Percentiles rank a stretch among this genome's conserved stretches.
phyloP scores from a whole-genome alignment of 2,797 vertebrate genomes.

The Macroramphosus scolopax region DNA sequence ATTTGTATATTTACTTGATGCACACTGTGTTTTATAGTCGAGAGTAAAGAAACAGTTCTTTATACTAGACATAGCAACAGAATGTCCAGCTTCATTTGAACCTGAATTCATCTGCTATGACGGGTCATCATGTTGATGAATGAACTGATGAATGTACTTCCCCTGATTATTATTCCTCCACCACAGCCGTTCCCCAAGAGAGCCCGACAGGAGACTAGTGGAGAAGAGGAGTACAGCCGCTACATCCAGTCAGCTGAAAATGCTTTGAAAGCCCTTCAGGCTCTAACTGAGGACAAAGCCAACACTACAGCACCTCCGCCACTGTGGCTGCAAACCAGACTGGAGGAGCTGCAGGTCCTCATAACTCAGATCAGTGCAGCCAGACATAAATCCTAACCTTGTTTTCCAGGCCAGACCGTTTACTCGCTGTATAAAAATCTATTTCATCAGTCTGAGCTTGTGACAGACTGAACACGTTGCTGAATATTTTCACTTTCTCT shows the following conservation, averaged over 20 bases:
- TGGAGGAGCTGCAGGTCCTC: constrained; percentile 77
- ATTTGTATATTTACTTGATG: too few relatives aligned
- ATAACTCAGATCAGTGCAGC: constrained; percentile 61
- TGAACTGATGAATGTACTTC: too few relatives aligned
- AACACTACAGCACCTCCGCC: constrained; percentile 57
- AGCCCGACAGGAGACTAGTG: constrained; percentile 72
- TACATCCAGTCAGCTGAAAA: constrained; percentile 78
- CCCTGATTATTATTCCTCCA: constrained; percentile 1
- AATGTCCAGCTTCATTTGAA: too few relatives aligned
- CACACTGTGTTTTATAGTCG: too few relatives aligned
- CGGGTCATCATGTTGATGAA: too few relatives aligned
- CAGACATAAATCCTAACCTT: constrained; percentile 20
- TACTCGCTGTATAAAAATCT: constrained; percentile 1
- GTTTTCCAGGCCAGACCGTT: not conserved
- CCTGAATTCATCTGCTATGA: not conserved
- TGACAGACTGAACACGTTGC: not conserved
- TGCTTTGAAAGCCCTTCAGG: constrained; percentile 80
- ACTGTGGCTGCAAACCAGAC: constrained; percentile 78
- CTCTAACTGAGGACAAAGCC: constrained; percentile 48
- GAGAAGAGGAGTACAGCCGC: constrained; percentile 80
- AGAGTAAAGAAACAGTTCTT: too few relatives aligned
- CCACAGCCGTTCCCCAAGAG: constrained; percentile 84
- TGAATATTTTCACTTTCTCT: not conserved
- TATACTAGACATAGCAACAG: too few relatives aligned
- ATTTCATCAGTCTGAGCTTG: not conserved